phyloP scores from a whole-genome alignment of 2,888 invertebrate genomes.

The Tupiocoris notatus region DNA sequence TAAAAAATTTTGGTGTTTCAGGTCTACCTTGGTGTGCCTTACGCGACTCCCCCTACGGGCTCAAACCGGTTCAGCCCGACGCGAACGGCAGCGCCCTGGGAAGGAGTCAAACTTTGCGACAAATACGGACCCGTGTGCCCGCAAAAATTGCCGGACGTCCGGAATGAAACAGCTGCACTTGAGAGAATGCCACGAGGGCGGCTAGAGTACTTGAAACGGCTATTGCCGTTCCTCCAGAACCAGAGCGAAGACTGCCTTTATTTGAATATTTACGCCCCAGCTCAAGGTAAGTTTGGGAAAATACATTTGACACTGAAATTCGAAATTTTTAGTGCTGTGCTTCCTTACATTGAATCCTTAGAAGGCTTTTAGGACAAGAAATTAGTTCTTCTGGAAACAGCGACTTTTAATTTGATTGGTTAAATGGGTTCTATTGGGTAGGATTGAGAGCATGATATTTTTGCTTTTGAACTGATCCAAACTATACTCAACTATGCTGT shows the following conservation, averaged over 20 bases:
- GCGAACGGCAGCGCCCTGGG: conserved; percentile 87
- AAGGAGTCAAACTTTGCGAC: conserved; percentile 67
- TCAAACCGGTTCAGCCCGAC: conserved; percentile 82
- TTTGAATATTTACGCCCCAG: conserved; percentile 92
- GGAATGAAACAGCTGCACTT: conserved; percentile 73
- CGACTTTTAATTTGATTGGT: no score
- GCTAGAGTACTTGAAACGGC: conserved; percentile 80
- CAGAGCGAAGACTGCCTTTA: conserved; percentile 97
- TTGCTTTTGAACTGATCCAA: no score
- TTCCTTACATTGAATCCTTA: no score
- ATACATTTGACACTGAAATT: no score
- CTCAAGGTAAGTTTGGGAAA: conserved; percentile 86
- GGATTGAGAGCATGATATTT: no score
- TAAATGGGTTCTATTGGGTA: no score
- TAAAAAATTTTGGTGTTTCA: no score
- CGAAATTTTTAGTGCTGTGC: no score
- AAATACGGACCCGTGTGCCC: conserved; percentile 87
- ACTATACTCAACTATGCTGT: no score
- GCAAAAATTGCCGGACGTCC: conserved; percentile 75
- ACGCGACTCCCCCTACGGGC: conserved; percentile 74
- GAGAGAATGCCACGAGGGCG: conserved; percentile 89
- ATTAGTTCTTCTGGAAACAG: no score
- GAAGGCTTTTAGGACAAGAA: no score
- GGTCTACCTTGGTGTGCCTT: conserved; percentile 82
- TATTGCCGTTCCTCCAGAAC: conserved; percentile 80